phyloP scores from a whole-genome alignment of 2,888 invertebrate species.

The Hofmannophila pseudospretella region DNA sequence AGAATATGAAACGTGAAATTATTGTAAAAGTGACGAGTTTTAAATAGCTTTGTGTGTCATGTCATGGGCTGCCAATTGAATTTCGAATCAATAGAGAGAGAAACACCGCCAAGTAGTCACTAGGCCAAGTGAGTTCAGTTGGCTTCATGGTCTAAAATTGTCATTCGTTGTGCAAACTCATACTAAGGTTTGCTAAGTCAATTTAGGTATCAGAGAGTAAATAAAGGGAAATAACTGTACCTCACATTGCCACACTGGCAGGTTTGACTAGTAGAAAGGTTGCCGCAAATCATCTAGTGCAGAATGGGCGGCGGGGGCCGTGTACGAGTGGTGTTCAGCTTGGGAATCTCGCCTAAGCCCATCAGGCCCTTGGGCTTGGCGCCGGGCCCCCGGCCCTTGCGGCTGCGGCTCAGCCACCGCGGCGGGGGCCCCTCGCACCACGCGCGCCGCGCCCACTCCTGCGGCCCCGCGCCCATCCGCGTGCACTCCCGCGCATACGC shows the following conservation, averaged over 20 bases:
- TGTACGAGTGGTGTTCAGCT: constrained; percentile 48
- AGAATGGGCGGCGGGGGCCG: constrained; percentile 68
- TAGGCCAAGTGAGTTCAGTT: too few relatives aligned
- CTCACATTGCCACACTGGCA: constrained; percentile 61
- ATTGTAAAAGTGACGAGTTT: too few relatives aligned
- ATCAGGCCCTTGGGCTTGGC: constrained; percentile 29
- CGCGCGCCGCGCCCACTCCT: constrained; percentile 84
- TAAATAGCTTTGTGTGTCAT: too few relatives aligned
- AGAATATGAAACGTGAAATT: too few relatives aligned
- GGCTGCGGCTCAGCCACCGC: constrained; percentile 51
- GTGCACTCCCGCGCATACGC: constrained; percentile 94
- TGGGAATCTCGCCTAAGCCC: constrained; percentile 44
- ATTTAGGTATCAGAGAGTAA: too few relatives aligned
- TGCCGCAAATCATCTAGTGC: constrained; percentile 42
- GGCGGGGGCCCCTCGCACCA: constrained; percentile 78
- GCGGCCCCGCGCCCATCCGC: constrained; percentile 83
- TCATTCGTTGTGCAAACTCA: too few relatives aligned
- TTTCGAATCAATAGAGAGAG: too few relatives aligned
- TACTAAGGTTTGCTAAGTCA: too few relatives aligned
- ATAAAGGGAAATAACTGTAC: constrained; percentile 26
- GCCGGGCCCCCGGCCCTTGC: constrained; percentile 27
- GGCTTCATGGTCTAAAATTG: too few relatives aligned
- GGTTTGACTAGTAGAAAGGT: constrained; percentile 69
- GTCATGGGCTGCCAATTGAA: too few relatives aligned
- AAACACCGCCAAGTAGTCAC: background rate